These are phyloP conservation scores for Drosophila borealis DNA, from an alignment of 2,888 invertebrate species.

Conservation along the genomic window DNA sequence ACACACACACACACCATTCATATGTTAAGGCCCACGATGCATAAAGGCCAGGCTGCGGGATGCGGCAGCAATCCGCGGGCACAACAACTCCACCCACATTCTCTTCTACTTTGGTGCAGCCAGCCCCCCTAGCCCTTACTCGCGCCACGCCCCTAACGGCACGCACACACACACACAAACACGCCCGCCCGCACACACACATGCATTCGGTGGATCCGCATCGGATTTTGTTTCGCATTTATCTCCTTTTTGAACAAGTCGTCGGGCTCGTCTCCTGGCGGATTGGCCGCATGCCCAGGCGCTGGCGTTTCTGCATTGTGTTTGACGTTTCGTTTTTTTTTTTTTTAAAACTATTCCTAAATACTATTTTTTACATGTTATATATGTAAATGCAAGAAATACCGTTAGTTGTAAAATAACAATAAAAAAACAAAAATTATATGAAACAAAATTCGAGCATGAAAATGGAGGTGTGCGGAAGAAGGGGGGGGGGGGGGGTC, in stretches of 20 bases:
- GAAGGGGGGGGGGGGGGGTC: too few species aligned
- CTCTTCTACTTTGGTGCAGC: conserved; percentile 41
- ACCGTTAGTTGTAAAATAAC: conserved; percentile 78
- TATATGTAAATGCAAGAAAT: conserved; percentile 81
- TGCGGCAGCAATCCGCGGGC: neutral
- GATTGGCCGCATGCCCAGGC: conserved; percentile 14
- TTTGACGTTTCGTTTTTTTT: conserved; percentile 55
- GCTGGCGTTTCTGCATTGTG: conserved; percentile 46
- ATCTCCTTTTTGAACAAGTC: conserved; percentile 44
- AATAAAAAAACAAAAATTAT: conserved; percentile 45
- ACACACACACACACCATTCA: conserved; percentile 29
- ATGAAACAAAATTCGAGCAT: conserved; percentile 20
- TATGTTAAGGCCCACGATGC: conserved; percentile 55
- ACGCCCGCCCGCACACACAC: neutral
- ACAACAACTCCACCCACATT: conserved; percentile 37
- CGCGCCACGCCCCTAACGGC: conserved; percentile 2
- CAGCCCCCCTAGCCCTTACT: conserved; percentile 5
- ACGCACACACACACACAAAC: conserved; percentile 7
- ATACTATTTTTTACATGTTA: conserved; percentile 83
- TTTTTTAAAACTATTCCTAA: conserved; percentile 71
- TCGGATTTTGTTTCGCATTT: conserved; percentile 64
- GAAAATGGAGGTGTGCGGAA: neutral
- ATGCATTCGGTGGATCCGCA: neutral
- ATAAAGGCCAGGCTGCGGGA: conserved; percentile 20
- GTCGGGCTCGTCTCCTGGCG: neutral